A percentile compares a stretch with the other conserved stretches of the same genome.
These are phyloP conservation scores for Amphipoea oculea DNA, from an alignment of 2,888 invertebrate species.

Conservation along the genomic window DNA sequence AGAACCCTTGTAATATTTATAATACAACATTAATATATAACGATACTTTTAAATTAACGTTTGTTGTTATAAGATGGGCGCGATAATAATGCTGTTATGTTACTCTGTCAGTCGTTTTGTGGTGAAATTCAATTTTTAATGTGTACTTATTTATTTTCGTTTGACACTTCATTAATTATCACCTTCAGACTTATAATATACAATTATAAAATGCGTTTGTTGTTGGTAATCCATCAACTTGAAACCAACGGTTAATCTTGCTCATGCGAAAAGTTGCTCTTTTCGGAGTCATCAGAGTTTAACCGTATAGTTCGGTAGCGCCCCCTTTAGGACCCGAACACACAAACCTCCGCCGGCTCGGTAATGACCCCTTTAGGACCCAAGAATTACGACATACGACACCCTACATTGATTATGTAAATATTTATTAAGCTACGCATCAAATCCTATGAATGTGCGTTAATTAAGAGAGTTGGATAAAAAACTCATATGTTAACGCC, in stretches of 20 bases:
- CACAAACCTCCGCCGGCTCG: no score
- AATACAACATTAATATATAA: constrained; percentile 20
- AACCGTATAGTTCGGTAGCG: no score
- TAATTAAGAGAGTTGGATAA: no score
- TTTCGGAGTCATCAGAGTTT: neutral
- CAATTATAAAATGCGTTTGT: constrained; percentile 20
- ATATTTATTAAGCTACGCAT: no score
- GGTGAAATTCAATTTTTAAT: constrained; percentile 12
- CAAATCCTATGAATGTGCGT: no score
- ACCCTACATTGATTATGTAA: no score
- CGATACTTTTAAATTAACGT: constrained; percentile 24
- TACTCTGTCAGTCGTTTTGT: constrained; percentile 13
- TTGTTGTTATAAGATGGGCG: constrained; percentile 8
- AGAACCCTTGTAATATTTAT: constrained; percentile 19
- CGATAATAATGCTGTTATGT: constrained; percentile 21
- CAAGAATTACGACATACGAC: no score
- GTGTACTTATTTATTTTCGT: constrained; percentile 13
- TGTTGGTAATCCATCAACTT: neutral
- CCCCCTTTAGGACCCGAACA: no score
- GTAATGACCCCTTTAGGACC: no score
- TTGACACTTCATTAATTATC: constrained; percentile 6
- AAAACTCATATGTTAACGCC: no score
- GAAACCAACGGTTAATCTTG: neutral
- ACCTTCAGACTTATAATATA: neutral
- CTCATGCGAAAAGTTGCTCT: neutral